phyloP scores from a whole-genome alignment of 1,140 invertebrate genomes.

The Akabosia matsudoensis region DNA sequence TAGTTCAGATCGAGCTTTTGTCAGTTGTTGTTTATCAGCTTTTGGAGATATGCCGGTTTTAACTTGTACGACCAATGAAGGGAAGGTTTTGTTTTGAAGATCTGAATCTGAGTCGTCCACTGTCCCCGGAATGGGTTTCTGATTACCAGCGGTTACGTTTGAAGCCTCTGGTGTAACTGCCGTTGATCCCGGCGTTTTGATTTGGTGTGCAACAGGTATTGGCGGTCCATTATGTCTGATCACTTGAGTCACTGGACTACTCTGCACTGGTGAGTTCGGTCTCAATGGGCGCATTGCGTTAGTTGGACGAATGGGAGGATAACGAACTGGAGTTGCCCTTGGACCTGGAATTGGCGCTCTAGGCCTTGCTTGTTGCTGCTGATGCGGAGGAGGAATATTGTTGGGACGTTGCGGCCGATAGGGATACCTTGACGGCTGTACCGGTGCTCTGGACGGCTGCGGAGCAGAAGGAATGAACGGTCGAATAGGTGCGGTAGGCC shows the following conservation, averaged over 20 bases:
- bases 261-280: too few relatives aligned
- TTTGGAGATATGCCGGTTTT: slow-evolving; percentile 69
- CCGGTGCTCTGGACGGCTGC: too few relatives aligned
- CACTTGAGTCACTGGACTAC: too few relatives aligned
- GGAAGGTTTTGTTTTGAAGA: slow-evolving; percentile 64
- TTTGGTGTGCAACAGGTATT: not conserved
- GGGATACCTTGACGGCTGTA: too few relatives aligned
- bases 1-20: slow-evolving; percentile 55
- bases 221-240: not conserved
- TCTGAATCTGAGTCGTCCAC: not conserved
- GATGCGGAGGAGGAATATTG: too few relatives aligned
- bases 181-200: not conserved
- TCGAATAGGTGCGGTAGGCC: not conserved
- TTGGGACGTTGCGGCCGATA: too few relatives aligned
- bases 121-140: not conserved
- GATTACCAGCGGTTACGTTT: not conserved
- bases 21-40: slow-evolving; percentile 49
- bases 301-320: too few relatives aligned
- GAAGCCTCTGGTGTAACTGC: not conserved
- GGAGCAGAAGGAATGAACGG: too few relatives aligned
- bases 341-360: too few relatives aligned
- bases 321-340: too few relatives aligned
- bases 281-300: too few relatives aligned
- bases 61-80: slow-evolving; percentile 75
- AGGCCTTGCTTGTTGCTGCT: too few relatives aligned